Conservation (phyloP, 1,140 invertebrate genomes). For the Drosophila triauraria region DNA sequence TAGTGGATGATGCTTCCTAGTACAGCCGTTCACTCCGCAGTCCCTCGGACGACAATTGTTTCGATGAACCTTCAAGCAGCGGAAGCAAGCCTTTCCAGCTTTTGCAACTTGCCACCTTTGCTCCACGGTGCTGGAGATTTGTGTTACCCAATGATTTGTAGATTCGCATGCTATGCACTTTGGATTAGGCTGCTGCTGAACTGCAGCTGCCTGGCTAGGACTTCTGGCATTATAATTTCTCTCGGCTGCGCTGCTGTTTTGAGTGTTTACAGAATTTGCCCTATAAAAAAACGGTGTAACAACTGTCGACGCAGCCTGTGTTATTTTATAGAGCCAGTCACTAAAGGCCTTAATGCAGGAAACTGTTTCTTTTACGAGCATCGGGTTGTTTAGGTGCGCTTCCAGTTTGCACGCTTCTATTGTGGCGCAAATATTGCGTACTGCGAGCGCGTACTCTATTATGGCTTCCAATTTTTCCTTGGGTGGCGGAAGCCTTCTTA, state of each 20-base stretch:
- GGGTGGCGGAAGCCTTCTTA: neutral
- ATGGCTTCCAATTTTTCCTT: neutral
- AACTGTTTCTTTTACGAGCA: neutral
- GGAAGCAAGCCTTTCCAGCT: conserved; percentile 2
- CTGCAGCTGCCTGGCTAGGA: no score
- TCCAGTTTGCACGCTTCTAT: neutral
- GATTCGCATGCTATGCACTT: neutral
- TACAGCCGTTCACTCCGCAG: neutral
- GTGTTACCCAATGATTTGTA: neutral
- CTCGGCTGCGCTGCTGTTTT: no score
- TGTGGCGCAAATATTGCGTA: neutral
- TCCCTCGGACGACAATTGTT: neutral
- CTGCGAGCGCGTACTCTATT: neutral
- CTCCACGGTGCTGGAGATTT: neutral
- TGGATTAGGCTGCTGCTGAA: neutral
- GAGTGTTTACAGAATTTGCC: no score
- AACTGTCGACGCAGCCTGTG: no score
- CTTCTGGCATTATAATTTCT: no score
- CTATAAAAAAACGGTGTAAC: no score
- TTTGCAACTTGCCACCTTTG: neutral
- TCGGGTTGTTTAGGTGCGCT: neutral
- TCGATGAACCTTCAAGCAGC: neutral
- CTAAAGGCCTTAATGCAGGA: neutral
- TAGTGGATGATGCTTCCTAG: neutral
- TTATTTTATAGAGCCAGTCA: no score